A percentile compares a stretch with the other conserved stretches of the same genome.
Conservation (phyloP, 2,888 invertebrate species). For the Phragmatobia fuliginosa region DNA sequence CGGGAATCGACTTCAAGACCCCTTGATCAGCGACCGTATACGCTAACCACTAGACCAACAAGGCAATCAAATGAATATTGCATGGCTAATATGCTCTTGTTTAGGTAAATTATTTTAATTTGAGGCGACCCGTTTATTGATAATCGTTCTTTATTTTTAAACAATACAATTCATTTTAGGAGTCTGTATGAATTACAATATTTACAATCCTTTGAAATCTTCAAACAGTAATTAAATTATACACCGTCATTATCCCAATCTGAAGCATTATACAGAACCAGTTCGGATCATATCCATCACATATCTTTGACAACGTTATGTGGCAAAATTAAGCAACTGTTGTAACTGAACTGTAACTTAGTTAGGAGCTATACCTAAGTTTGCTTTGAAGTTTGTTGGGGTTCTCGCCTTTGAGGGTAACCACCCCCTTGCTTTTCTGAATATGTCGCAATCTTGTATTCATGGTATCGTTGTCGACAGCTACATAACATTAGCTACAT, state of each 20-base stretch:
- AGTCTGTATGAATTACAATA: slow-evolving; percentile 9
- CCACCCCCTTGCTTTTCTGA: slow-evolving; percentile 15
- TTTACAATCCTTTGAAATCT: not conserved
- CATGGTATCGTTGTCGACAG: slow-evolving; percentile 9
- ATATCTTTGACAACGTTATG: slow-evolving; percentile 23
- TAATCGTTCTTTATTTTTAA: too few relatives aligned
- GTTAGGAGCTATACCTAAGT: slow-evolving; percentile 47
- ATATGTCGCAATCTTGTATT: slow-evolving; percentile 12
- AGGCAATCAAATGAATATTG: too few relatives aligned
- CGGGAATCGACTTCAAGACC: too few relatives aligned
- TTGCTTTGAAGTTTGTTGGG: slow-evolving; percentile 51
- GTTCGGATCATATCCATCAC: slow-evolving; percentile 17
- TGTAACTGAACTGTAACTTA: slow-evolving; percentile 55
- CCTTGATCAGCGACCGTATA: too few relatives aligned
- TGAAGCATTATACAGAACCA: slow-evolving; percentile 7
- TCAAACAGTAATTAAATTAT: slow-evolving; percentile 13
- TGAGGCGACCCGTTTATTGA: too few relatives aligned
- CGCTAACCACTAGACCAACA: too few relatives aligned
- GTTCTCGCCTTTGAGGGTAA: slow-evolving; percentile 22
- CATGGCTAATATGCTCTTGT: too few relatives aligned
- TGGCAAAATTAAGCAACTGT: slow-evolving; percentile 51
- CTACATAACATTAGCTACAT: too few relatives aligned
- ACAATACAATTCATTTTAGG: too few relatives aligned
- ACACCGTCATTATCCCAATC: not conserved
- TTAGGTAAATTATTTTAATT: too few relatives aligned